phyloP scores from a whole-genome alignment of 1,140 invertebrate genomes.

The Caenorhabditis brenneri region DNA sequence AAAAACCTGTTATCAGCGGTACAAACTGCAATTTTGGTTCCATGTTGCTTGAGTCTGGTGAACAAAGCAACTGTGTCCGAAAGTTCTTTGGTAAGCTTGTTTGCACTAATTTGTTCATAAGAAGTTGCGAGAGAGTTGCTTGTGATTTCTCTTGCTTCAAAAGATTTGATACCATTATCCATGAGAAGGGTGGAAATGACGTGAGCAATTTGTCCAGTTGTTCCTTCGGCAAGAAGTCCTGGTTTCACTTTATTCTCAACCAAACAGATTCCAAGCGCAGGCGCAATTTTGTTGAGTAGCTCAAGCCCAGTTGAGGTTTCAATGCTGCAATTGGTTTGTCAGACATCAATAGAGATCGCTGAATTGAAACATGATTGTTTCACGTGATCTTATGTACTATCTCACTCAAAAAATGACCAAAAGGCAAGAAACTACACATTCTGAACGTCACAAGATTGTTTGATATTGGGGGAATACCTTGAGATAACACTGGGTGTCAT shows the following conservation, averaged over 20 bases:
- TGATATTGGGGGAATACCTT: conserved; percentile 21
- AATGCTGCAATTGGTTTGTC: background rate
- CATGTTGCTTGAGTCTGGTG: conserved; percentile 70
- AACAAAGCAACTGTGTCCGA: conserved; percentile 72
- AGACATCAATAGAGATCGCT: background rate
- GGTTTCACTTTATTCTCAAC: conserved; percentile 68
- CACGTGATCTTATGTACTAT: background rate
- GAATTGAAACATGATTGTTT: background rate
- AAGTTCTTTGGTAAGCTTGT: conserved; percentile 49
- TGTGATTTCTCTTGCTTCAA: background rate
- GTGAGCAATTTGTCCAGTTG: conserved; percentile 71
- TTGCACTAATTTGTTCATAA: background rate
- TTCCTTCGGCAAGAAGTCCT: conserved; percentile 73
- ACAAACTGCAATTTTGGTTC: conserved; percentile 74
- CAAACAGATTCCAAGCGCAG: conserved; percentile 43
- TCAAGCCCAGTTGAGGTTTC: background rate
- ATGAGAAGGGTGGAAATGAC: conserved; percentile 70
- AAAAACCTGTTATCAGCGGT: conserved; percentile 72
- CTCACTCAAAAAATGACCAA: background rate
- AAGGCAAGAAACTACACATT: background rate
- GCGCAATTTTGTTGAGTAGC: background rate
- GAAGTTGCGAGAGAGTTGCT: background rate
- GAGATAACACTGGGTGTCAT: conserved; percentile 9
- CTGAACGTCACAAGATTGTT: background rate
- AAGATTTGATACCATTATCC: conserved; percentile 68